Conservation (phyloP, 2,888 invertebrate species). For the Theretra japonica region DNA sequence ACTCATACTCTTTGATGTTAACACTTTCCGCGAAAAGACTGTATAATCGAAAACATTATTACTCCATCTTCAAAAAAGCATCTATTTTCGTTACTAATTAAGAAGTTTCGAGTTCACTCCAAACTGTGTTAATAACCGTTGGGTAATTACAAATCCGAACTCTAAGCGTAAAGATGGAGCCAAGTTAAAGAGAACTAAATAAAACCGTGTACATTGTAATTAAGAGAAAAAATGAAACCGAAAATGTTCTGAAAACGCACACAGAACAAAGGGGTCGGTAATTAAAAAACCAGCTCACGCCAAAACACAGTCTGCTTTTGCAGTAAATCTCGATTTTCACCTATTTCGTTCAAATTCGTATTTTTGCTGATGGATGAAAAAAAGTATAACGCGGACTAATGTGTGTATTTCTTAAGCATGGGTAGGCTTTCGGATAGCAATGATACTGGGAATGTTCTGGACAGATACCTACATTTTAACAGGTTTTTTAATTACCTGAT, state of each 20-base stretch:
- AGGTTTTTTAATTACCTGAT: no score
- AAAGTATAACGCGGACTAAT: not conserved
- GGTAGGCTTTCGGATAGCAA: not conserved
- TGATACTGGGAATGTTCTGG: not conserved
- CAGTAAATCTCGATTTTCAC: not conserved
- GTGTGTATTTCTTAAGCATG: not conserved
- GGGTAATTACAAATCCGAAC: slow-evolving; percentile 35
- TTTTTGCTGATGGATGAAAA: slow-evolving; percentile 3
- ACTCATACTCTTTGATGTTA: not conserved
- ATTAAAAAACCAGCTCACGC: slow-evolving; percentile 22
- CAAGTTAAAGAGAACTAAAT: not conserved
- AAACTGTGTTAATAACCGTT: slow-evolving; percentile 34
- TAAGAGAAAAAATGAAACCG: slow-evolving; percentile 25
- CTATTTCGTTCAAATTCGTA: not conserved
- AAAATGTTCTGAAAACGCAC: slow-evolving; percentile 26
- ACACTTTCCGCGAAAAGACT: not conserved
- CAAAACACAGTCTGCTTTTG: slow-evolving; percentile 21
- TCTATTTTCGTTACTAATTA: slow-evolving; percentile 26
- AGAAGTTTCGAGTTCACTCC: slow-evolving; percentile 27
- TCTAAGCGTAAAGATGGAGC: slow-evolving; percentile 15
- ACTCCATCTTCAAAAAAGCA: slow-evolving; percentile 12
- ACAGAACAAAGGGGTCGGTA: slow-evolving; percentile 24
- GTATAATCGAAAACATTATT: not conserved
- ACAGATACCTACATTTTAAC: not conserved
- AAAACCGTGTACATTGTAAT: slow-evolving; percentile 24